phyloP scores from a whole-genome alignment of 2,888 invertebrate species.

The Xylophagus ater region DNA sequence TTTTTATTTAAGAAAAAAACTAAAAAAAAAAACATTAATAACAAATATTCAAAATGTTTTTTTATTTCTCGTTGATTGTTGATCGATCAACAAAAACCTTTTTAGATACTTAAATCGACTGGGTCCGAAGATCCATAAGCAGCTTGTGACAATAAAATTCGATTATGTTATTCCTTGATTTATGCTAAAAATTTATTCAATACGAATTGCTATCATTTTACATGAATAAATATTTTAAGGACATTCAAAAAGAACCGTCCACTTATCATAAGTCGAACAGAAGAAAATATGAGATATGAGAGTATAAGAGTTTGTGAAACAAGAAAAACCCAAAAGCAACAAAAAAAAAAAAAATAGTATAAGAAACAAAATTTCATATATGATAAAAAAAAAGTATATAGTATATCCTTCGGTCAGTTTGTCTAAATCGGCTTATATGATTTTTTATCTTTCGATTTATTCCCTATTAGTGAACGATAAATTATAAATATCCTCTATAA shows the following conservation, averaged over 20 bases:
- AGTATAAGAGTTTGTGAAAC: no score
- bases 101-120: no score
- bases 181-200: constrained; percentile 14
- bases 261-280: constrained; percentile 16
- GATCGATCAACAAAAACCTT: no score
- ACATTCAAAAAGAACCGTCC: constrained; percentile 13
- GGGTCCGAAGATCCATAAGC: constrained; percentile 15
- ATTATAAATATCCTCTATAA: constrained; percentile 18
- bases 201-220: constrained; percentile 5
- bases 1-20: no score
- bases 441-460: constrained; percentile 21
- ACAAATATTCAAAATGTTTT: no score
- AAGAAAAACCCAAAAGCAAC: no score
- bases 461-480: constrained; percentile 21
- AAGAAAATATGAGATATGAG: no score
- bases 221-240: constrained; percentile 18
- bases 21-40: no score
- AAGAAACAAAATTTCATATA: constrained; percentile 10
- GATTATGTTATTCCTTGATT: constrained; percentile 19
- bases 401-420: constrained; percentile 19
- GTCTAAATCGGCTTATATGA: constrained; percentile 19
- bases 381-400: constrained; percentile 4
- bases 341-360: constrained; percentile 5
- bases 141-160: constrained; percentile 20
- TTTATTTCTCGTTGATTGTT: no score